A percentile compares a stretch with the other conserved stretches of the same genome.
phyloP scores from a whole-genome alignment of 2,113 vertebrate species.

The Toxotes jaculatrix region DNA sequence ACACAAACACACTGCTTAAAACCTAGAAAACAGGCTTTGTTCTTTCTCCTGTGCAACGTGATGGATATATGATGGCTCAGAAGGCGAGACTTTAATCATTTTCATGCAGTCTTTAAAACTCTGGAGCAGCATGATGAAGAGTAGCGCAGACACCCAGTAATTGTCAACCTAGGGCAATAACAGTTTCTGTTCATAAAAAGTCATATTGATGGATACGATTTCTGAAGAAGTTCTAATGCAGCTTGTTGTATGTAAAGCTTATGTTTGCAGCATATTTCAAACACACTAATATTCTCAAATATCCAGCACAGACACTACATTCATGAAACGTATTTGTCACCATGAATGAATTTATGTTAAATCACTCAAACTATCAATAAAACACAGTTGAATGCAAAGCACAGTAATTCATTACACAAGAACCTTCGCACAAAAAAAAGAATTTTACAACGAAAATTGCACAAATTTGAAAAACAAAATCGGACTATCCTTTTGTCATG shows the following conservation, averaged over 20 bases:
- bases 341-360: not conserved
- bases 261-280: not conserved
- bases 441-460: not conserved
- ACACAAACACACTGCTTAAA: constrained; percentile 54
- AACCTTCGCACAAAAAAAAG: not conserved
- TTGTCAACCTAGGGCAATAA: not conserved
- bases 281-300: not conserved
- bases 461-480: not conserved
- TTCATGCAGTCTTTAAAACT: constrained; percentile 21
- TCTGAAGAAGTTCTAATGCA: too few species aligned
- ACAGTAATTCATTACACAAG: not conserved
- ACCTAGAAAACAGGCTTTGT: constrained; percentile 57
- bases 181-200: not conserved
- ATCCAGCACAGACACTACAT: not conserved
- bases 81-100: constrained; percentile 40
- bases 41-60: constrained; percentile 27
- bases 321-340: not conserved
- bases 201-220: too few species aligned
- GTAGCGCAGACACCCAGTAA: not conserved
- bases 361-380: not conserved
- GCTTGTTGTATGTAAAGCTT: too few species aligned
- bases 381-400: not conserved
- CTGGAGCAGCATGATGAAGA: not conserved
- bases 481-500: not conserved
- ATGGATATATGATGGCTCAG: constrained; percentile 30